phyloP scores from a whole-genome alignment of 2,888 invertebrate genomes.

The Muscina levida region DNA sequence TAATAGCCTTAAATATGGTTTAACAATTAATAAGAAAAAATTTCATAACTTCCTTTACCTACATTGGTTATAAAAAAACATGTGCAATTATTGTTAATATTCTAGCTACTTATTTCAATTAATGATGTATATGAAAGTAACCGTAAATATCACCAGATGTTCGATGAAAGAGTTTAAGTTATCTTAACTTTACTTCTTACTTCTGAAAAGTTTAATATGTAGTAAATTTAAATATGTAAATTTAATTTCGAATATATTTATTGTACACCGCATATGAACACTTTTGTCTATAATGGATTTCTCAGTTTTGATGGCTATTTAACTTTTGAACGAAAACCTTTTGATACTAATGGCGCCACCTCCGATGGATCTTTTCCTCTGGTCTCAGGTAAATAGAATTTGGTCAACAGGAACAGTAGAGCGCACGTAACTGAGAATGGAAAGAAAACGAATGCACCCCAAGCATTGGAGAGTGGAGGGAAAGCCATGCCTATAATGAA shows the following conservation, averaged over 20 bases:
- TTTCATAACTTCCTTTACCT: not conserved
- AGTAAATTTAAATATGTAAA: conserved; percentile 22
- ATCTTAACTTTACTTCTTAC: too few relatives aligned
- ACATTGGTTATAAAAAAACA: conserved; percentile 7
- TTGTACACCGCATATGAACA: conserved; percentile 13
- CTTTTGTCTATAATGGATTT: not conserved
- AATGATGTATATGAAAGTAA: not conserved
- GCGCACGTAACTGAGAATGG: conserved; percentile 83
- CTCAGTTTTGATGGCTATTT: conserved; percentile 63
- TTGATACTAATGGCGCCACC: conserved; percentile 83
- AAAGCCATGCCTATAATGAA: conserved; percentile 91
- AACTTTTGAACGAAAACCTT: conserved; percentile 83
- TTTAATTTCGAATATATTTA: conserved; percentile 3
- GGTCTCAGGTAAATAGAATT: conserved; percentile 88
- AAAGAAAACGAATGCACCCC: conserved; percentile 88
- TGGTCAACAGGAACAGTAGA: conserved; percentile 78
- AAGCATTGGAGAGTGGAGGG: conserved; percentile 82
- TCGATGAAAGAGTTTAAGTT: too few relatives aligned
- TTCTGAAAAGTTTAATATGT: too few relatives aligned
- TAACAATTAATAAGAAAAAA: not conserved
- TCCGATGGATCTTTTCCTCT: conserved; percentile 85
- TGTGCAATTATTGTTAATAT: conserved; percentile 8
- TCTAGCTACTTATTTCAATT: conserved; percentile 8
- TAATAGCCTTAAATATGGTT: too few relatives aligned
- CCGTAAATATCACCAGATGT: not conserved